Conservation (phyloP, 2,888 invertebrate species). For the Schrankia costaestrigalis region DNA sequence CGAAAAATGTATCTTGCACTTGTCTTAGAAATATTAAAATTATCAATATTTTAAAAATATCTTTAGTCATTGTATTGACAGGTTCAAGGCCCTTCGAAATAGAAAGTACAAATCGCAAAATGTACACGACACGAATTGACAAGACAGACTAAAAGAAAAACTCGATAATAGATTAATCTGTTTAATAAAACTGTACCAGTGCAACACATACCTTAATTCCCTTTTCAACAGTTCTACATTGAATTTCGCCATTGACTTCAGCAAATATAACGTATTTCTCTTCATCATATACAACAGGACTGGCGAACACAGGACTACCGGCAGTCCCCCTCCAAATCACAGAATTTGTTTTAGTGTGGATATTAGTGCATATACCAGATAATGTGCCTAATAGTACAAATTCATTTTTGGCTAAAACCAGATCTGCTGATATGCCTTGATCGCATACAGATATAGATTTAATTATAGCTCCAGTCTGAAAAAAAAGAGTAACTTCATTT, state of each 20-base stretch:
- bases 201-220: slow-evolving; percentile 75
- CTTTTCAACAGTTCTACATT: slow-evolving; percentile 71
- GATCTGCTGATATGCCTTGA: slow-evolving; percentile 73
- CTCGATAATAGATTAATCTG: not conserved
- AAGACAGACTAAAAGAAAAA: too few species aligned
- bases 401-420: slow-evolving; percentile 59
- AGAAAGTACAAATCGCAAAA: too few species aligned
- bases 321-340: slow-evolving; percentile 83
- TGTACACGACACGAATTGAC: too few species aligned
- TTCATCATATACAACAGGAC: slow-evolving; percentile 78
- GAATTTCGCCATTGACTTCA: slow-evolving; percentile 79
- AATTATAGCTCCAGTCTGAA: slow-evolving; percentile 72
- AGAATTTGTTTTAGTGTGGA: slow-evolving; percentile 67
- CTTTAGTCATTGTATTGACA: too few species aligned
- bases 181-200: not conserved
- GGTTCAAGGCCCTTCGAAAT: too few species aligned
- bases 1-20: too few species aligned
- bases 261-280: slow-evolving; percentile 79
- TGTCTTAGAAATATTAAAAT: too few species aligned
- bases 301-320: slow-evolving; percentile 83
- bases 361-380: slow-evolving; percentile 79
- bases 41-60: too few species aligned
- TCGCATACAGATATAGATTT: slow-evolving; percentile 57
- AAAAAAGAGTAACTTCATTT: slow-evolving; percentile 18
- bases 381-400: slow-evolving; percentile 77